Evolutionary conservation across 2,797 vertebrate genomes (phyloP).

Genomic region (Brotula barbata): DNA sequence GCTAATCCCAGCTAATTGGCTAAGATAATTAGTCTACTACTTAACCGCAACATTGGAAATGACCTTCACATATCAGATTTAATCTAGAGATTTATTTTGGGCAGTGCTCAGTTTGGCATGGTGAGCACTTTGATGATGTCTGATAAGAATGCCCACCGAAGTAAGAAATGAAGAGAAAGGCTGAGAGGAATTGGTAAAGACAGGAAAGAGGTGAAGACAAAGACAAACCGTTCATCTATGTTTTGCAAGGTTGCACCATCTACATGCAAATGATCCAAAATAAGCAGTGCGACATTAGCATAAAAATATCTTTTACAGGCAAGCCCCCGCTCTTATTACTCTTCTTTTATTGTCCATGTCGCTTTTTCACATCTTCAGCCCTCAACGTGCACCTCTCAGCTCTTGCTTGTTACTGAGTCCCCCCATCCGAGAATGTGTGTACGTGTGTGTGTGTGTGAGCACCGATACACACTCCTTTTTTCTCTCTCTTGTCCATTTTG

Average conservation of each 20-base stretch:
- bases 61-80: slow-evolving; percentile 52
- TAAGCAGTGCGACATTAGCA: slow-evolving; percentile 14
- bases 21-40: no score
- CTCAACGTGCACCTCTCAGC: slow-evolving; percentile 36
- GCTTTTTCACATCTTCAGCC: slow-evolving; percentile 12
- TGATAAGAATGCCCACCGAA: slow-evolving; percentile 10
- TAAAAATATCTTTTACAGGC: background rate
- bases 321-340: no score
- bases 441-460: no score
- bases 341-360: no score
- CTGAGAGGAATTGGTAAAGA: slow-evolving; percentile 3
- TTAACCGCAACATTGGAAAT: slow-evolving; percentile 8
- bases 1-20: slow-evolving; percentile 17
- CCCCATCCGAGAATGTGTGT: no score
- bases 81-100: slow-evolving; percentile 19
- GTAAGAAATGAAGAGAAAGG: slow-evolving; percentile 40
- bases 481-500: no score
- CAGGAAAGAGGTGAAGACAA: no score
- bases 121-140: slow-evolving; percentile 1
- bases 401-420: no score
- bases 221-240: no score
- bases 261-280: no score
- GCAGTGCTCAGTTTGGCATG: slow-evolving; percentile 28
- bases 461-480: background rate
- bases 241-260: no score